Base-by-base conservation (phyloP, 2,113 vertebrate genomes). In the Microcebus griseorufus region DNA sequence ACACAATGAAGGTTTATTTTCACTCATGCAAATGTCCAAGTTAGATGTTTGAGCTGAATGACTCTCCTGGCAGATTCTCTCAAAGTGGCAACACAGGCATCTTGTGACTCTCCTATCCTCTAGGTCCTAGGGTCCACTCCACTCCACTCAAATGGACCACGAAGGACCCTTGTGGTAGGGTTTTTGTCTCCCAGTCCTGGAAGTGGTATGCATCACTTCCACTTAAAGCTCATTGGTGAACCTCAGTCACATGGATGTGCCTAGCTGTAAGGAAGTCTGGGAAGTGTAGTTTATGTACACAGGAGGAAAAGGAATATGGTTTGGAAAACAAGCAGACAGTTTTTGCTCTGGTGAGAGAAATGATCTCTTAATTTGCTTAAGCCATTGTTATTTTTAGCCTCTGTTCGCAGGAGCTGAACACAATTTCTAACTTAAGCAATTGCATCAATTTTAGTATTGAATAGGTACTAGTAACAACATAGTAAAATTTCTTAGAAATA, bases 281-380 rank as follows among this genome's bases (percentile, higher is more conserved):
- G 58, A 93, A 92, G 16, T 25, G 2, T 10, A 45, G 48, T 62
- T 94, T 76, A 4, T 82, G 70, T 96, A 39, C 34, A 55, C 37
- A 51, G 45, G 79, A 83, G 42, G 53, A 75, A 75, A 84, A 70
- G 27, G n/a, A 88, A 69, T 55, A 34, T 67, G 34, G 64, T 62
- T 92, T 84, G 78, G 80, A 93, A 53, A 93, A 80, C 1, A 95
- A 84, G 13, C 25, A 81, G n/a, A 37, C 45, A 72, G 12, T 84
- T 85, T 53, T 89, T 91, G 32, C 48, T n/a, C 34, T 9, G 58
- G 23, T 83, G 12, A 73, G 39, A 29, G 20, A 92, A 78, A 75
- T 73, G 27, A 81, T 67, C 55, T 88, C 79, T 86, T 76, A 81
- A 76, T 87, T 78, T 90, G 64, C 82, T 76, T 51, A 86, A 88